A percentile compares a stretch with the other conserved stretches of the same genome.
phyloP scores from a whole-genome alignment of 2,797 vertebrate genomes.

The Xiphorhynchus erythropygius region DNA sequence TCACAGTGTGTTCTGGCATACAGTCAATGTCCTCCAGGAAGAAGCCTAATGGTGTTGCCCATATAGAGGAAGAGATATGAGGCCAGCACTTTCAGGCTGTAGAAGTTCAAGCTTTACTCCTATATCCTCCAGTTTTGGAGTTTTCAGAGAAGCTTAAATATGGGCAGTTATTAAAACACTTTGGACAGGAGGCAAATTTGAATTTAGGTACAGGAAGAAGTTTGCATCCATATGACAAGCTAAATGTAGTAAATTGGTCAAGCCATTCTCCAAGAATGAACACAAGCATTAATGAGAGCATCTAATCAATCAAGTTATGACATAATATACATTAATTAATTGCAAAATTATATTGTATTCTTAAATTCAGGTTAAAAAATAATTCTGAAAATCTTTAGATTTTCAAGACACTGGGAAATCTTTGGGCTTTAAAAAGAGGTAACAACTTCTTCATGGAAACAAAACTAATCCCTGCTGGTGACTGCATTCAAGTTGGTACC shows the following conservation, averaged over 20 bases:
- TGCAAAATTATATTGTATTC: background rate
- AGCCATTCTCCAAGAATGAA: background rate
- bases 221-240: background rate
- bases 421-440: background rate
- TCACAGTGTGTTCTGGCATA: background rate
- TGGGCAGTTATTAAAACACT: background rate
- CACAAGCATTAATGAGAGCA: background rate
- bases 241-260: background rate
- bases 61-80: accelerated
- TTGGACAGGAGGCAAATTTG: background rate
- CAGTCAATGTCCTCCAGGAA: background rate
- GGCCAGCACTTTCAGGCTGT: background rate
- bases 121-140: background rate
- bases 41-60: background rate
- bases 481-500: background rate
- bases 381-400: background rate
- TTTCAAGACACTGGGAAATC: background rate
- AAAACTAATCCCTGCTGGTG: background rate
- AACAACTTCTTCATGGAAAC: background rate
- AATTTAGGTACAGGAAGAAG: background rate
- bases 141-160: background rate
- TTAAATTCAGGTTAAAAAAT: background rate
- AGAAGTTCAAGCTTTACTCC: background rate
- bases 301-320: background rate
- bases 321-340: background rate